Percentiles rank a stretch among this genome's conserved stretches.
Evolutionary conservation across 2,113 vertebrate species (phyloP).

Genomic region (Gasterosteus aculeatus): DNA sequence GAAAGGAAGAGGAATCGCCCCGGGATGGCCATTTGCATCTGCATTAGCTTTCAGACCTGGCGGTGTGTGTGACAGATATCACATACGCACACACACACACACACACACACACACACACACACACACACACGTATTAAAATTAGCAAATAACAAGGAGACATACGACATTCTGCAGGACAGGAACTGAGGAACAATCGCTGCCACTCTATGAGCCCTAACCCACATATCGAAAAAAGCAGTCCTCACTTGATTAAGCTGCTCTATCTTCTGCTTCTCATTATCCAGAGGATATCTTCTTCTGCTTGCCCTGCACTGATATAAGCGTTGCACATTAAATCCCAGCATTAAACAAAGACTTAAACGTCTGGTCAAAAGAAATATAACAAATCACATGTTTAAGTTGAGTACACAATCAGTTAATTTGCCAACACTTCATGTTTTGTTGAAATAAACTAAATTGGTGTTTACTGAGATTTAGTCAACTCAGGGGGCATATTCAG

Average conservation of each 20-base stretch:
- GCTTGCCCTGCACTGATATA: slow-evolving; percentile 18
- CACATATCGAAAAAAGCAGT: slow-evolving; percentile 26
- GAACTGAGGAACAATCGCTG: neutral
- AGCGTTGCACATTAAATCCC: slow-evolving; percentile 43
- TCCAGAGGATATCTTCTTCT: slow-evolving; percentile 28
- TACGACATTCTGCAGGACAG: neutral
- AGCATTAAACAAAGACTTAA: slow-evolving; percentile 13
- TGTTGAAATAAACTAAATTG: neutral
- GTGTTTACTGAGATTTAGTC: neutral
- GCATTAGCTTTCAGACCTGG: neutral
- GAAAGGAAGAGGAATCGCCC: neutral
- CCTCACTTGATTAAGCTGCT: neutral
- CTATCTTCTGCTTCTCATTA: slow-evolving; percentile 64
- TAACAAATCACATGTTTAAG: neutral
- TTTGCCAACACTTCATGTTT: neutral
- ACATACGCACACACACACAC: no score
- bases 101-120: no score
- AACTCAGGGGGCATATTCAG: neutral
- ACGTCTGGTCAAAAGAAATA: neutral
- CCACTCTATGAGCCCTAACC: neutral
- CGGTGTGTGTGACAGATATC: neutral
- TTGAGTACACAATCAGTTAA: neutral
- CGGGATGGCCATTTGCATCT: neutral
- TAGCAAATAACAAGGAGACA: neutral
- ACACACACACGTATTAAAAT: neutral